Percentiles rank a stretch among this genome's conserved stretches.
Conservation (phyloP, 2,797 vertebrate species). For the Acanthurus tractus region DNA sequence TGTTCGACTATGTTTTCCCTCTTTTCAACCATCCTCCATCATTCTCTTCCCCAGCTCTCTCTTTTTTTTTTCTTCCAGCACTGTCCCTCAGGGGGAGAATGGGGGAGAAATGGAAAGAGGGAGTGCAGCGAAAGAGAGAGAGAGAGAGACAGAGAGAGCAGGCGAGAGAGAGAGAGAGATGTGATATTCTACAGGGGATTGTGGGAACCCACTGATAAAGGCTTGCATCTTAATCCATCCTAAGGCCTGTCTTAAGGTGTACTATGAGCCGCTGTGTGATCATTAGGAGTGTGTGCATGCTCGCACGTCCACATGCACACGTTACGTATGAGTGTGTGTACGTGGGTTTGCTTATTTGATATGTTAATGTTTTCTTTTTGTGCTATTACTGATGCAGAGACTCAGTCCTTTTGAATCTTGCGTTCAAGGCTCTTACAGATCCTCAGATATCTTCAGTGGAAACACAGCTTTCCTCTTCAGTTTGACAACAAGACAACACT, state of each 20-base stretch:
- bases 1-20: slow-evolving; percentile 42
- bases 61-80: slow-evolving; percentile 36
- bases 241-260: slow-evolving; percentile 80
- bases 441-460: slow-evolving; percentile 41
- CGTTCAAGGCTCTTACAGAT: slow-evolving; percentile 61
- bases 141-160: slow-evolving; percentile 21
- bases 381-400: slow-evolving; percentile 45
- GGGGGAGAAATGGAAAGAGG: slow-evolving; percentile 47
- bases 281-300: slow-evolving; percentile 73
- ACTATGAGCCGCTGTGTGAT: slow-evolving; percentile 79
- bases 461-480: slow-evolving; percentile 46
- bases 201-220: slow-evolving; percentile 87
- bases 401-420: slow-evolving; percentile 56
- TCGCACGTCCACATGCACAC: slow-evolving; percentile 39
- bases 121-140: slow-evolving; percentile 48
- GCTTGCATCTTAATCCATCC: slow-evolving; percentile 85
- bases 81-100: slow-evolving; percentile 61
- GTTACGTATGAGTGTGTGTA: slow-evolving; percentile 50
- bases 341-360: slow-evolving; percentile 70
- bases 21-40: slow-evolving; percentile 40
- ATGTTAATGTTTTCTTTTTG: slow-evolving; percentile 74
- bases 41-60: slow-evolving; percentile 18
- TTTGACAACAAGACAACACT: slow-evolving; percentile 52
- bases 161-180: slow-evolving; percentile 52
- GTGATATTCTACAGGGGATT: slow-evolving; percentile 80